Evolutionary conservation across 2,888 invertebrate species (phyloP), one percentile per base, ranked within the genome.

Genomic region (Panzeria rudis): DNA sequence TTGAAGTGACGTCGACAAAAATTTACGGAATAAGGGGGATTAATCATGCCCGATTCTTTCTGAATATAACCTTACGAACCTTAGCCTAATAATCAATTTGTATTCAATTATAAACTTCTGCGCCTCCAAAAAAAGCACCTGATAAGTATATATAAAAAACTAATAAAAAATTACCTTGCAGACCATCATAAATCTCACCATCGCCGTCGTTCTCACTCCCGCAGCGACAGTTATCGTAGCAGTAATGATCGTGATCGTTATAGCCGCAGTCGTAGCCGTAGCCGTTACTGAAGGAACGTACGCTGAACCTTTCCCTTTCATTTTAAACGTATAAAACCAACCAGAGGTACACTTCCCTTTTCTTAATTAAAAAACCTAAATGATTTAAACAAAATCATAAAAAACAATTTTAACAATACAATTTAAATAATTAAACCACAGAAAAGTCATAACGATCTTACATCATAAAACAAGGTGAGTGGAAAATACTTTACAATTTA

Each of bases 241-340:
- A 90, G 89, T 85, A 91, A 89, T 61, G 89, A 91, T 47, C 89
- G 89, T 11, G 89, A 90, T 75, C 32, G 73, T 78, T 88, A 90
- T 80, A 90, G 92, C 75, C 92, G 91, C 76, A 92, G 92, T 61
- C 91, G 92, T 13, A 92, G 92, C 80, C 92, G 90, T 73, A 92
- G 92, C 84, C 91, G 90, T 84, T 91, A 62, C 23, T 13, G 59
- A 41, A 71, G 73, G 77, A 59, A 62, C 54, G 44, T 44, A 47
- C 62, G 44, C 20, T 54, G 73, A 75, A 59, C 25, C 15, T 44
- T 29, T 52, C 47, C 29, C 50, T 29, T 66, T 73, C 23, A 44
- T 61, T 50, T 59, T 61, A 64, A 25, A 84, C 61, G 64, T 68
- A 38, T 25, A 72, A 35, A 72, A 59, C 29, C 66, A 73, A 71